These are phyloP conservation scores for Monomorium pharaonis DNA, from an alignment of 1,140 invertebrate species.

Conservation along the genomic window DNA sequence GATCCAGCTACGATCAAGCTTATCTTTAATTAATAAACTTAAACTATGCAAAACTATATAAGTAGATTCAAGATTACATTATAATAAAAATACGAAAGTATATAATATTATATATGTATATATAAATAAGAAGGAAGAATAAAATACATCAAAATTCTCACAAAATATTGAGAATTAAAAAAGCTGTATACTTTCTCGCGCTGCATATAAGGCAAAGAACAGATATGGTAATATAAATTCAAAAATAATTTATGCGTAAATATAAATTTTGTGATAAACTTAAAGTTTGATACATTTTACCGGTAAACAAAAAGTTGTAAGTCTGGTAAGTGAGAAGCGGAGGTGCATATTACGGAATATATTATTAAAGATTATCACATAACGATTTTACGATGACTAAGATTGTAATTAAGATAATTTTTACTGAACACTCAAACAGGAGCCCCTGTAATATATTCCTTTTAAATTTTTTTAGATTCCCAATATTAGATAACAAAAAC, in stretches of 20 bases:
- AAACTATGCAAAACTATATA: not conserved
- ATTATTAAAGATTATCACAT: not conserved
- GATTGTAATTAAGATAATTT: slow-evolving; percentile 31
- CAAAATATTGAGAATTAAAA: not conserved
- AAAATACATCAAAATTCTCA: not conserved
- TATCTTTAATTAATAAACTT: not conserved
- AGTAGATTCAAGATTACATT: not conserved
- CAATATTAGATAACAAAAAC: not conserved
- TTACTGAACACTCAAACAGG: not conserved
- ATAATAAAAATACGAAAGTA: not conserved
- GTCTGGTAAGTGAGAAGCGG: not conserved
- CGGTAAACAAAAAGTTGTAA: not conserved
- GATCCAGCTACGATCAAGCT: too few relatives aligned
- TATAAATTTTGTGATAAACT: not conserved
- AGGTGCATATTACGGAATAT: not conserved
- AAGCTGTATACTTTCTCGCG: not conserved
- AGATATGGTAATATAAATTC: not conserved
- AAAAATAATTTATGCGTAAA: not conserved
- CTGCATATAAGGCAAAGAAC: not conserved
- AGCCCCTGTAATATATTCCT: not conserved
- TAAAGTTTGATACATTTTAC: not conserved
- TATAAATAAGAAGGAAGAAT: not conserved
- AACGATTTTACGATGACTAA: slow-evolving; percentile 21
- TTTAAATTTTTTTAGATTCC: not conserved
- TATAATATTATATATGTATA: not conserved